phyloP scores from a whole-genome alignment of 1,140 invertebrate species.

The Spodoptera litura region DNA sequence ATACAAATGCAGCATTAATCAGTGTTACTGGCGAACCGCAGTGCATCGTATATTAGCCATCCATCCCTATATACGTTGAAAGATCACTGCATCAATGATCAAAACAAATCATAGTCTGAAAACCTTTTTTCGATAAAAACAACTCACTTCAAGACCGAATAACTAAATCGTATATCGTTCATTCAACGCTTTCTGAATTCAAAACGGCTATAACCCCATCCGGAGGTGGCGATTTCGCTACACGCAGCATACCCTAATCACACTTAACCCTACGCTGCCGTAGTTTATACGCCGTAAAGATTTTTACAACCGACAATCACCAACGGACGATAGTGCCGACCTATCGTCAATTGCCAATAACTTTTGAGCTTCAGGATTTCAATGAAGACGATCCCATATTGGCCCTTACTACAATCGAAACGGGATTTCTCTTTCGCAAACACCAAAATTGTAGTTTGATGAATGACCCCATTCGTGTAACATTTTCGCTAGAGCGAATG shows the following conservation, averaged over 20 bases:
- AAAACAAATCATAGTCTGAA: not conserved
- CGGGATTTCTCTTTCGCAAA: conserved; percentile 51
- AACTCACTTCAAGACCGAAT: not conserved
- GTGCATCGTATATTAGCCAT: too few species aligned
- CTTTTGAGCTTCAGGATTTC: conserved; percentile 61
- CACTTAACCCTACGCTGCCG: conserved; percentile 67
- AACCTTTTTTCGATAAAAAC: not conserved
- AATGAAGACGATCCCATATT: conserved; percentile 61
- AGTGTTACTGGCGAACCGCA: too few species aligned
- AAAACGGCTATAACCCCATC: conserved; percentile 38
- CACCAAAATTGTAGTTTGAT: conserved; percentile 55
- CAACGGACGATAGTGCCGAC: conserved; percentile 44
- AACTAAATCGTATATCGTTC: conserved; percentile 10
- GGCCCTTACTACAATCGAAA: conserved; percentile 55
- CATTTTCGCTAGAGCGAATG: conserved; percentile 24
- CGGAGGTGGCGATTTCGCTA: conserved; percentile 38
- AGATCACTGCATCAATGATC: not conserved
- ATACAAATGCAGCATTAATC: too few species aligned
- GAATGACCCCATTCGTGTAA: conserved; percentile 27
- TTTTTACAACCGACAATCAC: conserved; percentile 72
- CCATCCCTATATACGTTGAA: too few species aligned
- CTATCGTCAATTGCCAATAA: conserved; percentile 69
- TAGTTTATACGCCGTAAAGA: conserved; percentile 76
- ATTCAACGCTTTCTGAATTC: conserved; percentile 45
- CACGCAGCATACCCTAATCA: conserved; percentile 64